Evolutionary conservation across 2,113 vertebrate species (phyloP).

Genomic region (Pteruthius melanotis): DNA sequence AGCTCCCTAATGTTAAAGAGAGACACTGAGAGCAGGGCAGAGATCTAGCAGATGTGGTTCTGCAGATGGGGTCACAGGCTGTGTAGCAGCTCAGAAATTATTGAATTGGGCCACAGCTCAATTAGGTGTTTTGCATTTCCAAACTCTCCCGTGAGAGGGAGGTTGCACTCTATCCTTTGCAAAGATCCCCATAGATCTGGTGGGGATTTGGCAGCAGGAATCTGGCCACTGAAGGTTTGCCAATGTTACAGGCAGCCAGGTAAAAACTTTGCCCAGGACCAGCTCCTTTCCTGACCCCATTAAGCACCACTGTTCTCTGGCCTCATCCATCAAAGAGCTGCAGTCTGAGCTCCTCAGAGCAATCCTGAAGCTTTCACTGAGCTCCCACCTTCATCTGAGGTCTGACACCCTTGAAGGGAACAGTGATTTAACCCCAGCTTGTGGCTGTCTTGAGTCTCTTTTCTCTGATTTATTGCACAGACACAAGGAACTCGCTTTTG

Average conservation of each 20-base stretch:
- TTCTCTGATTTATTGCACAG: background rate
- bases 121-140: background rate
- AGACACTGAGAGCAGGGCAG: background rate
- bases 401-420: background rate
- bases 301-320: background rate
- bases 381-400: background rate
- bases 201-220: background rate
- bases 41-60: background rate
- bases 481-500: fast-evolving
- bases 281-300: background rate
- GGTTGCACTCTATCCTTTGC: background rate
- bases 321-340: background rate
- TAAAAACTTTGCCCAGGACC: background rate
- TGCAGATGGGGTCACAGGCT: background rate
- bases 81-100: background rate
- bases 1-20: background rate
- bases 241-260: background rate
- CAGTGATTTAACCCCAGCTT: background rate
- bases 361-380: background rate
- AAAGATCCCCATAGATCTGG: background rate
- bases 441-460: background rate
- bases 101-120: background rate
- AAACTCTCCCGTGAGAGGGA: background rate
- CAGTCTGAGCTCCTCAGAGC: background rate
- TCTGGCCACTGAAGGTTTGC: background rate